Evolutionary conservation across 2,113 vertebrate species (phyloP).

Genomic region (Myrmecophaga tridactyla): DNA sequence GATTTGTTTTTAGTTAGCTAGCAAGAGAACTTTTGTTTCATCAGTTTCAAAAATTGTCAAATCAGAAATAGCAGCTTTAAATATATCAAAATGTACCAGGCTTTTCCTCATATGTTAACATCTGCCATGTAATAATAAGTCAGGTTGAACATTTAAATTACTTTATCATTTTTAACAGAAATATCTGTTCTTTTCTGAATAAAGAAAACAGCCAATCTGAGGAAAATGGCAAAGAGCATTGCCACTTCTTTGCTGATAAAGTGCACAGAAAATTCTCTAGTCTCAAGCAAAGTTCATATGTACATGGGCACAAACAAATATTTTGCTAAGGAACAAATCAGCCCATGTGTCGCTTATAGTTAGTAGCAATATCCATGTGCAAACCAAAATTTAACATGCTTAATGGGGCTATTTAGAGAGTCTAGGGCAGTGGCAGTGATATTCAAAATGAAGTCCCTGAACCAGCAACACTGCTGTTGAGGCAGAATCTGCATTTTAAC

Average conservation of each 20-base stretch:
- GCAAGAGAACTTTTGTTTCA: conserved; percentile 39
- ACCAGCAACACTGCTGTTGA: not conserved
- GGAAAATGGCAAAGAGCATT: not conserved
- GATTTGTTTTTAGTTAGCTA: conserved; percentile 68
- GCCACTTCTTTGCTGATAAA: not conserved
- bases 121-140: conserved; percentile 40
- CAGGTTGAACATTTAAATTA: conserved; percentile 34
- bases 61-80: conserved; percentile 59
- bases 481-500: not conserved
- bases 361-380: not conserved
- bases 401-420: not conserved
- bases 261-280: not conserved
- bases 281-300: not conserved
- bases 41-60: conserved; percentile 52
- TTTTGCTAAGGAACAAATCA: not conserved
- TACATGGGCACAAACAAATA: not conserved
- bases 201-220: not conserved
- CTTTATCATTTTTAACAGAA: conserved; percentile 45
- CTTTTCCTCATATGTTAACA: conserved; percentile 17
- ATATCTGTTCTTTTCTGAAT: not conserved
- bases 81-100: conserved; percentile 31
- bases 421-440: not conserved
- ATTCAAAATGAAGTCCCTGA: not conserved
- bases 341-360: not conserved
- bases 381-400: not conserved